Evolutionary conservation across 2,888 invertebrate species (phyloP), one percentile per base, ranked within the genome.

Genomic region (Euspilapteryx auroguttella): DNA sequence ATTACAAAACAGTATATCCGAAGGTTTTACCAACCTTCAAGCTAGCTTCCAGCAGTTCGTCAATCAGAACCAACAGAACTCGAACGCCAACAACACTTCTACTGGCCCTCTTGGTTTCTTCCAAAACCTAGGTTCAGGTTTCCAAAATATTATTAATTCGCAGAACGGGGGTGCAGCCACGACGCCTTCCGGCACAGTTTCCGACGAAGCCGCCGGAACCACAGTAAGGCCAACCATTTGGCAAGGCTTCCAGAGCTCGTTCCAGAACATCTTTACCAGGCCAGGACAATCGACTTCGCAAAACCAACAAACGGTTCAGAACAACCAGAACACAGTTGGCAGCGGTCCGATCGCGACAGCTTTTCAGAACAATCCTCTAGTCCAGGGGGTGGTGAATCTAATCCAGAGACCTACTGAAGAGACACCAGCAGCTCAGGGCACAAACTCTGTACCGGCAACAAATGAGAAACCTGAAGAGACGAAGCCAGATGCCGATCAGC

Each of bases 341-440:
- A 12, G 15, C 4, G 43, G 50, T 1, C 62, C 61, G 1, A 47
- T 59, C 17, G 40, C 45, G 8, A 47, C 55, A 33, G 48, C 55
- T 4, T 37, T 61, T 14, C 47, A 49, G 34, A 57, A 32, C 27
- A 33, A 33, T 9, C 35, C 37, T 1, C 10, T 37, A 8, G 28
- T 33, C 13, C 37, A 37, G 11, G 24, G 29, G 12, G 31, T 37
- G 9, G 25, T 33, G 2, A 33, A 46, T 36, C 34, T 38, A 10
- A 36, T 37, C 12, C 33, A 26, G 24, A 33, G 24, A 10, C 25
- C 29, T 14, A 22, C 17, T n/a, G 21, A 13, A n/a, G 9, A 24
- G 11, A 24, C 24, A 7, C 12, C 13, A 4, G 11, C n/a, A 24
- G 11, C 29, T 27, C 4, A 30, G 29, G 35, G 33, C 27, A 42